phyloP scores from a whole-genome alignment of 2,888 invertebrate species.

The Trachelus troglodyta region DNA sequence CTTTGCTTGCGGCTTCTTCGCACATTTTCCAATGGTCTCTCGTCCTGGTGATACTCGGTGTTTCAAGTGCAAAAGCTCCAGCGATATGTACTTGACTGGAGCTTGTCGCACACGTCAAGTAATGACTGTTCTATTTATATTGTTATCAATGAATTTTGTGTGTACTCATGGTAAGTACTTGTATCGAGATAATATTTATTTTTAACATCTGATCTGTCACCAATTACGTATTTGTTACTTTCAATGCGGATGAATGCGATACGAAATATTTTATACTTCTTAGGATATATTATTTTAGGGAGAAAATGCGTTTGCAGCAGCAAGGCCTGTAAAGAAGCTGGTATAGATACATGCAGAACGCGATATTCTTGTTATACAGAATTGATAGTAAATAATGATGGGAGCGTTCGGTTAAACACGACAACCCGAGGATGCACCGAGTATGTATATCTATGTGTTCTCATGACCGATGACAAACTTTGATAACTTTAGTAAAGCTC shows the following conservation, averaged over 20 bases:
- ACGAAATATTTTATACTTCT: background rate
- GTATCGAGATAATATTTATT: background rate
- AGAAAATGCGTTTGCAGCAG: conserved; percentile 55
- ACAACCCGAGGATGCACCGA: conserved; percentile 53
- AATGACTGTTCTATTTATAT: background rate
- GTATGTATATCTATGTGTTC: conserved; percentile 34
- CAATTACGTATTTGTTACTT: background rate
- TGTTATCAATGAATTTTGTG: conserved; percentile 20
- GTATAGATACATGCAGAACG: conserved; percentile 48
- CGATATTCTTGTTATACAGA: conserved; percentile 54
- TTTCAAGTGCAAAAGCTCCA: background rate
- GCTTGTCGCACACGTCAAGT: background rate
- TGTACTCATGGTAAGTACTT: conserved; percentile 32
- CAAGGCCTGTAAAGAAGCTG: conserved; percentile 49
- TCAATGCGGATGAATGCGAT: background rate
- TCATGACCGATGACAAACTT: background rate
- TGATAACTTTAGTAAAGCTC: background rate
- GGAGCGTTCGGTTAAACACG: conserved; percentile 30
- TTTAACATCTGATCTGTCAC: background rate
- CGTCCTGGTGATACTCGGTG: conserved; percentile 39
- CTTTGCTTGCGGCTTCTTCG: conserved; percentile 33
- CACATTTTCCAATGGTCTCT: conserved; percentile 53
- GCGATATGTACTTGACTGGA: background rate
- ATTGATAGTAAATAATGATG: conserved; percentile 37
- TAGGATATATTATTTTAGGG: conserved; percentile 28